These are phyloP conservation scores for Apteryx mantelli DNA, from an alignment of 2,113 vertebrate species.

Conservation along the genomic window DNA sequence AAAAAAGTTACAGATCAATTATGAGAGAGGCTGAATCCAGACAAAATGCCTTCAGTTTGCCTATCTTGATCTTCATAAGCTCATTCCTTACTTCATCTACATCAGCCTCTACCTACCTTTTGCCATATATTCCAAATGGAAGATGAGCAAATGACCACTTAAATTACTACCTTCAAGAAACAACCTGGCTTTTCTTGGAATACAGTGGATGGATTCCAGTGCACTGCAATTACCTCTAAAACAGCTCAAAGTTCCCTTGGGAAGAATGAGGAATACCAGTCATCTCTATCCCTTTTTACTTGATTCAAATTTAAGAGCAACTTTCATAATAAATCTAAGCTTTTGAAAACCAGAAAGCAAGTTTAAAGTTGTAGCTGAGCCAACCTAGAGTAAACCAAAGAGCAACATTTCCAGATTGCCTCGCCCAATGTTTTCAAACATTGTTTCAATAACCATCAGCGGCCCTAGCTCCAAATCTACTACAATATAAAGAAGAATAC, in stretches of 20 bases:
- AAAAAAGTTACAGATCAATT: background rate
- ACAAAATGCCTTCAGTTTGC: background rate
- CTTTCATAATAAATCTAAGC: background rate
- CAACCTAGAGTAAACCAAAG: background rate
- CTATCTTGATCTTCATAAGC: background rate
- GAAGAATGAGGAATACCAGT: background rate
- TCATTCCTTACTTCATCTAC: background rate
- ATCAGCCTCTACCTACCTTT: background rate
- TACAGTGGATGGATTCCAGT: background rate
- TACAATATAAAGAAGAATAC: background rate
- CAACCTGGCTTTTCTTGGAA: background rate
- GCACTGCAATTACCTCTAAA: background rate
- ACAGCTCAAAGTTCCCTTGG: background rate
- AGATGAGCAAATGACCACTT: background rate
- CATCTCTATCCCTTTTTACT: background rate
- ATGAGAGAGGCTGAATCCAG: background rate
- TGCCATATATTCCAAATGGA: background rate
- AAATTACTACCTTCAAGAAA: background rate
- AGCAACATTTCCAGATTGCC: background rate
- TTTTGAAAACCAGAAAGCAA: background rate
- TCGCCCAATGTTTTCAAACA: background rate
- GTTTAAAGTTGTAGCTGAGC: background rate
- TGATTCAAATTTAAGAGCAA: background rate
- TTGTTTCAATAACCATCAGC: background rate
- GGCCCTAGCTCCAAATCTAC: background rate